A percentile compares a stretch with the other conserved stretches of the same genome.
Conservation (phyloP, 2,113 vertebrate genomes). For the Polypterus bichir region DNA sequence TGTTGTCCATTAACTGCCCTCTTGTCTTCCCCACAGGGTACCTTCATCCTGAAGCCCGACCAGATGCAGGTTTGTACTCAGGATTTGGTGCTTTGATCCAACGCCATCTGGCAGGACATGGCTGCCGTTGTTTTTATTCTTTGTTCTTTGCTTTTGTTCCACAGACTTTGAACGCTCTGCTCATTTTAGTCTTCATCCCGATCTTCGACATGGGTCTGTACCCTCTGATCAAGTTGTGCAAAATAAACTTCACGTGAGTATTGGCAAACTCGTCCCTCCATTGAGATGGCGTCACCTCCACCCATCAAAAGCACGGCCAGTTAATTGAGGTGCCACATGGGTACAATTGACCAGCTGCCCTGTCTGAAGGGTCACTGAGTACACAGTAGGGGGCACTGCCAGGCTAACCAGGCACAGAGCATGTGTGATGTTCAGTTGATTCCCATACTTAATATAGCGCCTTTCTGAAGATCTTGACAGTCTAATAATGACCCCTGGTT, state of each 20-base stretch:
- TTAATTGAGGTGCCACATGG: too few relatives aligned
- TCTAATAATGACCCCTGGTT: too few relatives aligned
- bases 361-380: too few relatives aligned
- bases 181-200: conserved; percentile 86
- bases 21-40: conserved; percentile 52
- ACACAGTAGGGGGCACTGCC: too few relatives aligned
- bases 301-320: too few relatives aligned
- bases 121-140: neutral
- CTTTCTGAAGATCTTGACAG: too few relatives aligned
- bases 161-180: conserved; percentile 84
- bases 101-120: too few relatives aligned
- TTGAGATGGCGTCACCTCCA: neutral
- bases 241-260: conserved; percentile 83
- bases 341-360: too few relatives aligned
- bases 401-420: too few relatives aligned
- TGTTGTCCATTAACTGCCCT: neutral
- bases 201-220: conserved; percentile 86
- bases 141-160: conserved; percentile 27
- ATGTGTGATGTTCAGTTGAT: too few relatives aligned
- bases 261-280: neutral
- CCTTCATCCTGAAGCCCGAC: conserved; percentile 74
- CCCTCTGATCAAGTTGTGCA: conserved; percentile 67
- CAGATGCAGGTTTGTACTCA: conserved; percentile 74
- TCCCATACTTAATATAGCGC: too few relatives aligned
- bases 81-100: too few relatives aligned